A percentile compares a stretch with the other conserved stretches of the same genome.
Conservation (phyloP, 2,797 vertebrate genomes). For the Thamnophis elegans region DNA sequence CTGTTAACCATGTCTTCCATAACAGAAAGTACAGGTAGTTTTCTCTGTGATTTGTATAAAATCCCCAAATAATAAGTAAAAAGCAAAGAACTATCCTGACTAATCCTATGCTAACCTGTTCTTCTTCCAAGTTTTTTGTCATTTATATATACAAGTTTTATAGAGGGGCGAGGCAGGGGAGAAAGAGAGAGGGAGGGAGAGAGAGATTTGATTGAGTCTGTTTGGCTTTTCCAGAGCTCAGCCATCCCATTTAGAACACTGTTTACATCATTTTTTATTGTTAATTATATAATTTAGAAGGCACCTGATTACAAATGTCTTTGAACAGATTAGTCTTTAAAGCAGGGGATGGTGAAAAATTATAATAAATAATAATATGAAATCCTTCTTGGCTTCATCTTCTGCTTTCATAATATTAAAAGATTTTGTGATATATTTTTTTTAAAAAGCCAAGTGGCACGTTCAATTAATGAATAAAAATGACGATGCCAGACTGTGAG, state of each 20-base stretch:
- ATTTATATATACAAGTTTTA: neutral
- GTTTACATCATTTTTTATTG: neutral
- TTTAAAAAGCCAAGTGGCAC: neutral
- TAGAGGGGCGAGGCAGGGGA: neutral
- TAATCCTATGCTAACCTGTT: neutral
- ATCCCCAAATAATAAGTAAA: neutral
- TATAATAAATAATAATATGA: neutral
- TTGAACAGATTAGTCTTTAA: neutral
- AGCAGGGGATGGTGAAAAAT: neutral
- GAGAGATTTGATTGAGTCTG: neutral
- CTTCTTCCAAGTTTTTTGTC: neutral
- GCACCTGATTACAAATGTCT: neutral
- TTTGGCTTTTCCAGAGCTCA: neutral
- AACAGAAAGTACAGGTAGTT: neutral
- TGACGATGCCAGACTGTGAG: neutral
- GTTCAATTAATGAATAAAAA: neutral
- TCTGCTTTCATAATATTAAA: neutral
- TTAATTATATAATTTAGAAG: neutral
- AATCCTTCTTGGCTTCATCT: neutral
- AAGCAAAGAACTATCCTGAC: neutral
- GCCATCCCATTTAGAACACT: neutral
- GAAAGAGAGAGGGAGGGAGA: no score
- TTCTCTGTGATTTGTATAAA: neutral
- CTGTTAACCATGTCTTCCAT: neutral
- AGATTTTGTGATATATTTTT: neutral